Evolutionary conservation across 2,888 invertebrate species (phyloP), one percentile per base, ranked within the genome.

Genomic region (Oxycera nigricornis): DNA sequence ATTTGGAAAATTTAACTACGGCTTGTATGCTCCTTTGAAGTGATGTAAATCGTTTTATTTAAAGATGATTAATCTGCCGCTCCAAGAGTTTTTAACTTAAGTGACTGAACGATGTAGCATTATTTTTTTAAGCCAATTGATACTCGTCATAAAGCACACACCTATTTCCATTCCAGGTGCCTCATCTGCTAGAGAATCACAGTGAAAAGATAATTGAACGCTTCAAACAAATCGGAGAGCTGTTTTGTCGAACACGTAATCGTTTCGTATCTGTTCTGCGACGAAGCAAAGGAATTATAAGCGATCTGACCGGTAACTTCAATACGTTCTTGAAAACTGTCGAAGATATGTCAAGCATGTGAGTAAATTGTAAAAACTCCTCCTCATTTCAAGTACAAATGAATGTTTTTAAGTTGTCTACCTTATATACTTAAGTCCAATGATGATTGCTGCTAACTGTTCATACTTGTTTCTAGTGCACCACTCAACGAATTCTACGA

Each of bases 401-500:
- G n/a, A n/a, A n/a, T n/a, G n/a, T n/a, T n/a, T n/a, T n/a, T n/a
- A n/a, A n/a, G n/a, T n/a, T n/a, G n/a, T n/a, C n/a, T n/a, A n/a
- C n/a, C n/a, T n/a, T n/a, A n/a, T n/a, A n/a, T n/a, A n/a, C n/a
- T n/a, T n/a, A n/a, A n/a, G n/a, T n/a, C n/a, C n/a, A n/a, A n/a
- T n/a, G n/a, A n/a, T n/a, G n/a, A n/a, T n/a, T n/a, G n/a, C n/a
- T n/a, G n/a, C n/a, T n/a, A n/a, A n/a, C n/a, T n/a, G n/a, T n/a
- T n/a, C n/a, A n/a, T n/a, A n/a, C n/a, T n/a, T n/a, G n/a, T n/a
- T n/a, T n/a, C n/a, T n/a, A n/a, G n/a, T n/a, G n/a, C n/a, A n/a
- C n/a, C n/a, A n/a, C n/a, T n/a, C n/a, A n/a, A n/a, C 22, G 35
- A 62, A 17, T 17, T 62, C n/a, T 39, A 62, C 62, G 22, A 62